Evolutionary conservation across 2,113 vertebrate genomes (phyloP).

Genomic region (Myrmecobius fasciatus): DNA sequence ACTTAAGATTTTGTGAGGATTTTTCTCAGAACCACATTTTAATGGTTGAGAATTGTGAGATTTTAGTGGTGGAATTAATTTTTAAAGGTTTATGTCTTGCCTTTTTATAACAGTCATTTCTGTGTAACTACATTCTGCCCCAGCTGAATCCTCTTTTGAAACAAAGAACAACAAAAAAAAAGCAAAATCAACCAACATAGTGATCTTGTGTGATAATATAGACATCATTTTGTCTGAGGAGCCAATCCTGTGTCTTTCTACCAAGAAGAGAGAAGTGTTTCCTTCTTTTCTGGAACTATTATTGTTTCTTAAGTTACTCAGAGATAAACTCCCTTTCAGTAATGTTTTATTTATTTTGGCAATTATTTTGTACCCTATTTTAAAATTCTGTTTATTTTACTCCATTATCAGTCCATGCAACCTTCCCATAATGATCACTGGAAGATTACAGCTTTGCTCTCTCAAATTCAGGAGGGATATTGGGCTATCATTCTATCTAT

Average conservation of each 20-base stretch:
- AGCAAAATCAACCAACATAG: neutral
- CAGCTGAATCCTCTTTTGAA: neutral
- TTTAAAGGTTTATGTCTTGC: neutral
- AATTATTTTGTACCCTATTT: neutral
- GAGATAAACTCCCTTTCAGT: neutral
- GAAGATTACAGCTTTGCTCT: neutral
- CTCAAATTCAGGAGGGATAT: neutral
- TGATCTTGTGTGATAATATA: neutral
- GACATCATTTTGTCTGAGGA: neutral
- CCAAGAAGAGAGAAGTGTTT: neutral
- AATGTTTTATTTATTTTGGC: neutral
- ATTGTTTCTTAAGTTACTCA: neutral
- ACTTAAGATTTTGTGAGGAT: neutral
- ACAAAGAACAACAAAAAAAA: neutral
- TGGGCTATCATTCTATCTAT: neutral
- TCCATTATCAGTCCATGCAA: neutral
- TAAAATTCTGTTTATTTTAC: neutral
- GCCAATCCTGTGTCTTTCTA: neutral
- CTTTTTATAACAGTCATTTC: neutral
- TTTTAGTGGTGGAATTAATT: neutral
- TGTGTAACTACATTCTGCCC: neutral
- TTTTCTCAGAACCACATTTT: neutral
- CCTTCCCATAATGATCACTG: neutral
- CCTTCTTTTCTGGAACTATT: neutral
- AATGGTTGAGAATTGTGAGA: neutral